phyloP scores from a whole-genome alignment of 2,797 vertebrate genomes.

The Galago senegalensis region DNA sequence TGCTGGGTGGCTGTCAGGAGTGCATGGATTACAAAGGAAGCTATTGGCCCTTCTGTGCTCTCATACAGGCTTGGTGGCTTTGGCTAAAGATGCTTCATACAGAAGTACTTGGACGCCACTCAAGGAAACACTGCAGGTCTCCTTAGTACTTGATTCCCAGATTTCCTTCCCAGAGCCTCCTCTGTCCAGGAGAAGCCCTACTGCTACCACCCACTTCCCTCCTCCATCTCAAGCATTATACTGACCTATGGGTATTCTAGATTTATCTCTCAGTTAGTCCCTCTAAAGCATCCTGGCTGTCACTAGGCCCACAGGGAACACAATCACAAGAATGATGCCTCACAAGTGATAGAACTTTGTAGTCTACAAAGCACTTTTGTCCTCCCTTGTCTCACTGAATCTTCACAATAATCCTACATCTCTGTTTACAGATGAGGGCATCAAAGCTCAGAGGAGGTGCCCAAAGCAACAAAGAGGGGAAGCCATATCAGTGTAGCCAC shows the following conservation, averaged over 20 bases:
- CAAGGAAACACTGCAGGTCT: rapidly evolving
- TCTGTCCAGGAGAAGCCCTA: background rate
- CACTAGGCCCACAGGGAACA: background rate
- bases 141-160: background rate
- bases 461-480: background rate
- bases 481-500: background rate
- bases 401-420: background rate
- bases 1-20: rapidly evolving
- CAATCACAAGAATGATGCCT: background rate
- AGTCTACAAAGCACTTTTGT: background rate
- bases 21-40: background rate
- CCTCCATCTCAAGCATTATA: background rate
- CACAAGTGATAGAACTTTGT: background rate
- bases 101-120: rapidly evolving
- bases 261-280: background rate
- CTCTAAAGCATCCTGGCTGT: background rate
- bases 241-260: background rate
- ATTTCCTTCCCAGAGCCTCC: background rate
- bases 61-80: background rate
- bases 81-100: background rate
- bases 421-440: background rate
- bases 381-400: background rate
- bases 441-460: background rate
- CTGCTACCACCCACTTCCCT: background rate
- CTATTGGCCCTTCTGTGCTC: background rate